phyloP scores from a whole-genome alignment of 2,888 invertebrate species.

The Epiblema foenella region DNA sequence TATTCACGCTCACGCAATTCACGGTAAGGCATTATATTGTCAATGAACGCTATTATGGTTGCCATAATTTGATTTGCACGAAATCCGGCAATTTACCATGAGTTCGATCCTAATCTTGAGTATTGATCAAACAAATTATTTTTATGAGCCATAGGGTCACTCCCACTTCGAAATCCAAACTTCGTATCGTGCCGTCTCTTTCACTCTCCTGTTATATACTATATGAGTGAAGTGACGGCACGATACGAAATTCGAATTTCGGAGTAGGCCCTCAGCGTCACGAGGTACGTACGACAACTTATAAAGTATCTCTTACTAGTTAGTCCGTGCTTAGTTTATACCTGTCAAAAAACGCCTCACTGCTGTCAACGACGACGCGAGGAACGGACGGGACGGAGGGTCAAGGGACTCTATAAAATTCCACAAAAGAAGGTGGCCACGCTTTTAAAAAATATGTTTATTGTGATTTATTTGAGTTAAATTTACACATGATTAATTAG shows the following conservation, averaged over 20 bases:
- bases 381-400: too few relatives aligned
- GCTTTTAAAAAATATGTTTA: background rate
- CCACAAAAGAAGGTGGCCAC: conserved; percentile 2
- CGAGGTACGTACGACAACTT: too few relatives aligned
- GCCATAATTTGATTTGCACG: background rate
- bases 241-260: too few relatives aligned
- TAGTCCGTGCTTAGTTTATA: background rate
- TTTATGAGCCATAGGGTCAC: too few relatives aligned
- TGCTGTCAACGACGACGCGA: conserved; percentile 1
- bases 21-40: too few relatives aligned
- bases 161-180: too few relatives aligned
- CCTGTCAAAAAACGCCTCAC: conserved; percentile 15
- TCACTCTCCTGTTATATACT: too few relatives aligned
- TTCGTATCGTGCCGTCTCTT: too few relatives aligned
- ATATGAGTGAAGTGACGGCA: too few relatives aligned
- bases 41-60: background rate
- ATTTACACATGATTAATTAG: background rate
- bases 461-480: conserved; percentile 5
- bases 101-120: background rate
- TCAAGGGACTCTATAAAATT: background rate
- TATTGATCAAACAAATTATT: conserved; percentile 11
- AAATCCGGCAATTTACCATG: background rate
- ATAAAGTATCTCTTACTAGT: too few relatives aligned
- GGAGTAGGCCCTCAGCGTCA: background rate
- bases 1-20: background rate